These are phyloP conservation scores for Abrostola tripartita DNA, from an alignment of 2,888 invertebrate genomes.

Conservation along the genomic window DNA sequence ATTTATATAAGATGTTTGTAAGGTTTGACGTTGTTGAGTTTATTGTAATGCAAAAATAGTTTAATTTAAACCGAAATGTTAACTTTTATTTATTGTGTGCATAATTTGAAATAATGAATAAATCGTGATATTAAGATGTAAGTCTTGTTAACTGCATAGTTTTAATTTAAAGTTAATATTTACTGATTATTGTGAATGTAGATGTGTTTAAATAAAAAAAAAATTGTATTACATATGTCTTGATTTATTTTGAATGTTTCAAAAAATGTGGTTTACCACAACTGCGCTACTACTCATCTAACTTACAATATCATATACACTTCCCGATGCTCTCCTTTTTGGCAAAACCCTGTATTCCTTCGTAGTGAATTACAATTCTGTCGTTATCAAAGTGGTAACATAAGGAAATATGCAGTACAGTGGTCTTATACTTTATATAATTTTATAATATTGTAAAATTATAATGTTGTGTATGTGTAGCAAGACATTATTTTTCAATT, in stretches of 20 bases:
- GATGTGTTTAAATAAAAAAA: conserved; percentile 25
- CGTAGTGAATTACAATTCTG: conserved; percentile 35
- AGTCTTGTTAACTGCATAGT: background rate
- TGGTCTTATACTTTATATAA: background rate
- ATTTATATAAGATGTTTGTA: too few species aligned
- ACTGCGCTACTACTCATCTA: conserved; percentile 42
- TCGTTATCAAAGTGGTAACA: conserved; percentile 10
- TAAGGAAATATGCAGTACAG: conserved; percentile 7
- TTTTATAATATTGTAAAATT: background rate
- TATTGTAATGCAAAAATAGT: too few species aligned
- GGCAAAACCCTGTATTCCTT: conserved; percentile 63
- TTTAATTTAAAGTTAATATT: background rate
- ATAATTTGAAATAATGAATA: background rate
- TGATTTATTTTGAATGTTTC: conserved; percentile 50
- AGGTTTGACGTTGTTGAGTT: too few species aligned
- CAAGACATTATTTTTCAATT: too few species aligned
- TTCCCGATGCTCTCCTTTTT: conserved; percentile 52
- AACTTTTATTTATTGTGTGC: background rate
- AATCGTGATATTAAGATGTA: background rate
- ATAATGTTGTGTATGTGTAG: too few species aligned
- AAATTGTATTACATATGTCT: conserved; percentile 19
- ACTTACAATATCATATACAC: conserved; percentile 66
- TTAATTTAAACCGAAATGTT: background rate
- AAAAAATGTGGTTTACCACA: conserved; percentile 22
- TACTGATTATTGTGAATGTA: background rate